Base-by-base conservation (phyloP, 2,797 vertebrate species). In the Gambelia wislizenii region DNA sequence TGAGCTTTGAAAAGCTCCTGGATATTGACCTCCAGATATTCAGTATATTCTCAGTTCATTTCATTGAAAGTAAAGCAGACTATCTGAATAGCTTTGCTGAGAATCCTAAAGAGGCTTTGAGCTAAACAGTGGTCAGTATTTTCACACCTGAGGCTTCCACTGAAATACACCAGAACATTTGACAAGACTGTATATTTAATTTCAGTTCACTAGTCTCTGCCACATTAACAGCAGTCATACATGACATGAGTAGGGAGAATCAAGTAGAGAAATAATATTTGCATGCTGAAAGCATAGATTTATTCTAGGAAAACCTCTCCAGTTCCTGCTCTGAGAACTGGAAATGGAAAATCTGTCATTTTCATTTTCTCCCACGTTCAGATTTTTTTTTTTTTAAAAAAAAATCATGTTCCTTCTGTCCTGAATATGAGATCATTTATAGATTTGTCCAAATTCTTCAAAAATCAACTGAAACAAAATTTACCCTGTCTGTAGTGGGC, bases 21-120 rank as follows among this genome's bases (percentile, higher is more conserved):
- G 78, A 81, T 72, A 47, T 67, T 67, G 69, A 47, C 20, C 47
- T 18, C 13, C 47, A 72, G 74, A 77, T 81, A 84, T 86, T 88
- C 90, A 59, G 74, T 70, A 4, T 20, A 3, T 20, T 54, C 86
- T 36, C 36, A 5, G 30, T 85, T 75, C 25, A 42, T 74, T 75
- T 85, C 49, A 36, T 70, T 74, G 49, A 74, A 56, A 85, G 36
- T 30, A 75, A 56, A 85, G 52, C 36, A 33, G 39, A 33, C 83
- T 70, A 2, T 36, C 14, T 70, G 8, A 16, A 33, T 49, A 36
- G 44, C 44, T 70, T 84, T 84, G 67, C 33, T 27, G 67, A 36
- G 67, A 54, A 54, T 54, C 72, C 54, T 70, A 49, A 72, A 84
- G 83, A 84, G 47, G 47, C 47, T 54, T 72, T 84, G 64, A 52